These are phyloP conservation scores for Aplodontia rufa DNA, from an alignment of 2,113 vertebrate genomes.

Conservation along the genomic window DNA sequence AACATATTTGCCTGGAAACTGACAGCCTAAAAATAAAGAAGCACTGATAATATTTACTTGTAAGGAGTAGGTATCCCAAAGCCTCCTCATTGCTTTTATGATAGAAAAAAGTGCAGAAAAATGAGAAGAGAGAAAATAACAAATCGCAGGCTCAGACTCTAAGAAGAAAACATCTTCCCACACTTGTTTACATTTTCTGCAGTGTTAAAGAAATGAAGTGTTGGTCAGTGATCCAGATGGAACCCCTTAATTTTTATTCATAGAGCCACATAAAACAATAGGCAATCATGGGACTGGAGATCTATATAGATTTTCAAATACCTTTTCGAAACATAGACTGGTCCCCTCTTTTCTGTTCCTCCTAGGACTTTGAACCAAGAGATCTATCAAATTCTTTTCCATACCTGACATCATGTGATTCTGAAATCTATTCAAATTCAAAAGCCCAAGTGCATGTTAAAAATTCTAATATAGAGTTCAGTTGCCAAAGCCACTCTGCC, in stretches of 20 bases:
- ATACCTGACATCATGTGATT: conserved; percentile 35
- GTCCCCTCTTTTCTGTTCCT: background rate
- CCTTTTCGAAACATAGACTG: background rate
- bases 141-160: background rate
- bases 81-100: background rate
- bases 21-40: background rate
- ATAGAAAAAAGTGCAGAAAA: background rate
- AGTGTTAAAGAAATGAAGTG: background rate
- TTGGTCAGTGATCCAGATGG: background rate
- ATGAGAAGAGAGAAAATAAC: background rate
- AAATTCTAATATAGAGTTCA: conserved; percentile 42
- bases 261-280: background rate
- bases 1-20: background rate
- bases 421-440: conserved; percentile 45
- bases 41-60: background rate
- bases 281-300: background rate
- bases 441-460: background rate
- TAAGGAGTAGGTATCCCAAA: background rate
- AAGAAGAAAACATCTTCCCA: background rate
- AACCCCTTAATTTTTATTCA: conserved; percentile 36
- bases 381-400: background rate
- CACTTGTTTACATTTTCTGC: background rate
- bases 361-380: conserved; percentile 19
- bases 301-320: conserved; percentile 15
- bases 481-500: conserved; percentile 20